These are phyloP conservation scores for Cryptotermes secundus DNA, from an alignment of 1,140 invertebrate species.

Conservation along the genomic window DNA sequence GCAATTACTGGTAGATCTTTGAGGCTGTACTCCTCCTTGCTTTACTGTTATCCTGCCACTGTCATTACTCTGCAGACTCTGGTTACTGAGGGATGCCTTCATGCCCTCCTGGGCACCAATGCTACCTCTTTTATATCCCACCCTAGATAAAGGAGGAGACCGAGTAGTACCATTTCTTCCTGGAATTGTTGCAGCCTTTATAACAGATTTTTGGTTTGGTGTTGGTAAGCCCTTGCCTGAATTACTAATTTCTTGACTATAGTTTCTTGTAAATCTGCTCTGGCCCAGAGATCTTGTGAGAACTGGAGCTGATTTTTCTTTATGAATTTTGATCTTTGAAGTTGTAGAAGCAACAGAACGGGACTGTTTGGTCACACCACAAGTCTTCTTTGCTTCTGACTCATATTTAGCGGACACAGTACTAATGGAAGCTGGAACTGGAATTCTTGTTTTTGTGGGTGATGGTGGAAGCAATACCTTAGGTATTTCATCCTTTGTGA, in stretches of 20 bases:
- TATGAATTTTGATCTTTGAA: not conserved
- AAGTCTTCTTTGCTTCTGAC: not conserved
- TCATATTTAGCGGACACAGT: conserved; percentile 25
- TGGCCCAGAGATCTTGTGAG: conserved; percentile 20
- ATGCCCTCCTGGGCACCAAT: conserved; percentile 42
- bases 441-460: conserved; percentile 46
- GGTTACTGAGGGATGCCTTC: conserved; percentile 47
- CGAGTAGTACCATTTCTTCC: conserved; percentile 28
- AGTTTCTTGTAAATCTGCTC: conserved; percentile 32
- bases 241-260: conserved; percentile 34
- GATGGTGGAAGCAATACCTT: conserved; percentile 37
- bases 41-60: conserved; percentile 14
- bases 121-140: not conserved
- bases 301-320: not conserved
- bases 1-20: conserved; percentile 51
- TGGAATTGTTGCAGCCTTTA: conserved; percentile 32
- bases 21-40: conserved; percentile 10
- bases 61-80: conserved; percentile 54
- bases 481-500: conserved; percentile 75
- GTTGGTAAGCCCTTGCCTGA: conserved; percentile 31
- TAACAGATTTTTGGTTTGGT: not conserved
- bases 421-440: conserved; percentile 42
- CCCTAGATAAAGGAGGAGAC: not conserved
- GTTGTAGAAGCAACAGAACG: conserved; percentile 32
- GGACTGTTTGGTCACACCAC: not conserved